A percentile compares a stretch with the other conserved stretches of the same genome.
phyloP scores from a whole-genome alignment of 2,113 vertebrate genomes.

The Phaethon lepturus region DNA sequence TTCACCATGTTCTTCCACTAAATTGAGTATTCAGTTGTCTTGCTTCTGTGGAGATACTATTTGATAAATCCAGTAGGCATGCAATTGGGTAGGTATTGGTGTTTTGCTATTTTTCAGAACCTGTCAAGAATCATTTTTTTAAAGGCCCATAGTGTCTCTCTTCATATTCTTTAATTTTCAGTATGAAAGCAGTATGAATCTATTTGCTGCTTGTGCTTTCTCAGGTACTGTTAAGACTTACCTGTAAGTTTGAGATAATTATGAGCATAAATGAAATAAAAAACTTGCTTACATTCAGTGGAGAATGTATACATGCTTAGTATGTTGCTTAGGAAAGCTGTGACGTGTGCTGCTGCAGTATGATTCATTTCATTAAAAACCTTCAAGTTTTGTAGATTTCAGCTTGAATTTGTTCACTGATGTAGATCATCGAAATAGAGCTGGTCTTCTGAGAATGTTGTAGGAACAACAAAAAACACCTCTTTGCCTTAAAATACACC shows the following conservation, averaged over 20 bases:
- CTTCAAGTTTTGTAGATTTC: not conserved
- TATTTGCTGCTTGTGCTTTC: not conserved
- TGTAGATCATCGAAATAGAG: not conserved
- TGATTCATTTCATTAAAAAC: not conserved
- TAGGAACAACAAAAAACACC: not conserved
- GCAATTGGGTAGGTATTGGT: not conserved
- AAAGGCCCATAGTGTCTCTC: not conserved
- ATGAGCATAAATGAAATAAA: not conserved
- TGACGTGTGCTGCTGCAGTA: not conserved
- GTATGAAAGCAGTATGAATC: not conserved
- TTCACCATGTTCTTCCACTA: not conserved
- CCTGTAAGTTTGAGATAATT: not conserved
- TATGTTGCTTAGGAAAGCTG: not conserved
- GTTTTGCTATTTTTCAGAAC: not conserved
- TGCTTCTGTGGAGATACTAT: not conserved
- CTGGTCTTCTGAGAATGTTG: not conserved
- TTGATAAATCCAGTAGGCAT: not conserved
- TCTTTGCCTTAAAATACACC: not conserved
- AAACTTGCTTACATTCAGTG: not conserved
- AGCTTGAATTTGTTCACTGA: not conserved
- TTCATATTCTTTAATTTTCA: not conserved
- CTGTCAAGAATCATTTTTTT: not conserved
- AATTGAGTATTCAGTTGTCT: not conserved
- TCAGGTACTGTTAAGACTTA: not conserved
- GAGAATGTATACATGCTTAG: not conserved